Conservation (phyloP, 2,888 invertebrate genomes). For the Panorpa germanica region DNA sequence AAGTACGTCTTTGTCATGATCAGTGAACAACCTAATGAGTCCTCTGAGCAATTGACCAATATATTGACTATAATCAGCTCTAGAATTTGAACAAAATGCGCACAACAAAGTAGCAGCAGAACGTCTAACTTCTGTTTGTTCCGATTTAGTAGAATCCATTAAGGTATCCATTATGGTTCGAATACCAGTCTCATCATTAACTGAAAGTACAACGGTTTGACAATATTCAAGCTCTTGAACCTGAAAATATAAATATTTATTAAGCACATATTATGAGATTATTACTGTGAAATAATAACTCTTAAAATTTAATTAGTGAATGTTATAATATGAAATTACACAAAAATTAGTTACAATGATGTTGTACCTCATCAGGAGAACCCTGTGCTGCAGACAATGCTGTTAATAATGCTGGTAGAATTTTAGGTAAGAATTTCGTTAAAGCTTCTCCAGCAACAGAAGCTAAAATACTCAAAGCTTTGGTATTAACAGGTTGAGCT, state of each 20-base stretch:
- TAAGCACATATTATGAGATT: too few species aligned
- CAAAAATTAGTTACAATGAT: too few species aligned
- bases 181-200: conserved; percentile 73
- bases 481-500: conserved; percentile 74
- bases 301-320: too few species aligned
- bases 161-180: conserved; percentile 74
- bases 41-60: conserved; percentile 77
- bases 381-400: conserved; percentile 54
- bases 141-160: conserved; percentile 52
- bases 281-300: too few species aligned
- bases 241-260: too few species aligned
- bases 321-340: too few species aligned
- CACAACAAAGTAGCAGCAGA: conserved; percentile 76
- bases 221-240: conserved; percentile 76
- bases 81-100: conserved; percentile 76
- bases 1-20: conserved; percentile 60
- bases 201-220: conserved; percentile 80
- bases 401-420: conserved; percentile 74
- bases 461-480: conserved; percentile 82
- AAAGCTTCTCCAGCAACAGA: conserved; percentile 89
- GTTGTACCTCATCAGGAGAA: conserved; percentile 37
- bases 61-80: conserved; percentile 73
- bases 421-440: conserved; percentile 75
- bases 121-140: conserved; percentile 42
- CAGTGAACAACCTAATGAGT: conserved; percentile 68